Percentiles rank a stretch among this genome's conserved stretches.
Conservation (phyloP, 2,113 vertebrate species). For the Sapajus apella region DNA sequence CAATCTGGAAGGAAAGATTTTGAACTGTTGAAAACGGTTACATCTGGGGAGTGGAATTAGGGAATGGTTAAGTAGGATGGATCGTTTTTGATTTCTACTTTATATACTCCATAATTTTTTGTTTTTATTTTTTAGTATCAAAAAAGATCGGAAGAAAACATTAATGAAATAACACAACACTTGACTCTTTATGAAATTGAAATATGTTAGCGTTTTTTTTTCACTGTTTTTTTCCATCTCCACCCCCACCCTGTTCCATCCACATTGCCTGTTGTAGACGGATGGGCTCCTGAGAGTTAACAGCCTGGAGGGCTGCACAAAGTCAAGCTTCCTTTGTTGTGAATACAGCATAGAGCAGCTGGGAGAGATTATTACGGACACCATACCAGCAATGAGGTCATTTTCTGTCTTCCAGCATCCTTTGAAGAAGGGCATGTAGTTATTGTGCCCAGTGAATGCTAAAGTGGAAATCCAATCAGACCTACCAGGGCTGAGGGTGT, state of each 20-base stretch:
- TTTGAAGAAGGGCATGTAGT: neutral
- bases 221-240: neutral
- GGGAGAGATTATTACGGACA: neutral
- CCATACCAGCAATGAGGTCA: neutral
- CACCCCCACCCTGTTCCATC: neutral
- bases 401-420: neutral
- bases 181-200: neutral
- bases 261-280: no score
- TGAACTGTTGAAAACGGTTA: neutral
- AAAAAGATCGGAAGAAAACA: neutral
- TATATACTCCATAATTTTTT: neutral
- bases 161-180: neutral
- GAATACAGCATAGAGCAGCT: neutral
- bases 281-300: neutral
- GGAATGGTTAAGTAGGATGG: neutral
- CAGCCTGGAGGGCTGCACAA: neutral
- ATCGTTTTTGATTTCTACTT: neutral
- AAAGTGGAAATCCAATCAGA: neutral
- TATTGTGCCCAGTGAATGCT: neutral
- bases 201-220: neutral
- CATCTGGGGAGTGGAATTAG: neutral
- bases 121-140: neutral
- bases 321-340: neutral
- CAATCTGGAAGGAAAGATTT: neutral
- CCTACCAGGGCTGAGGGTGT: no score